phyloP scores from a whole-genome alignment of 2,113 vertebrate species.

The Mesoclemmys tuberculata region DNA sequence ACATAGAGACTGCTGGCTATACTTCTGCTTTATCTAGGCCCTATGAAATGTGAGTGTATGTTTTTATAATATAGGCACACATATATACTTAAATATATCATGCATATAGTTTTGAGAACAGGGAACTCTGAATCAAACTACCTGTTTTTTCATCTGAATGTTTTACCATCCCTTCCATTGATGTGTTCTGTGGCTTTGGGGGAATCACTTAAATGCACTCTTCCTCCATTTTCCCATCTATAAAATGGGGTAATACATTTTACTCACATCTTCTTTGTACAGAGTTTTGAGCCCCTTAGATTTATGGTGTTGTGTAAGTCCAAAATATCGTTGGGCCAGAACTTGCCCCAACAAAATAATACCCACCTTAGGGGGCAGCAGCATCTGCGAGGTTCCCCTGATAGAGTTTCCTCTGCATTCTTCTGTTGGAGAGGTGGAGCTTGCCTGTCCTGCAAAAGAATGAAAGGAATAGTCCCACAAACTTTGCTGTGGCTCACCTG shows the following conservation, averaged over 20 bases:
- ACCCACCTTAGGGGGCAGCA: not conserved
- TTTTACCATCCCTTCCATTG: not conserved
- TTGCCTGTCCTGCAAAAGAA: not conserved
- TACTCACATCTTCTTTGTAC: not conserved
- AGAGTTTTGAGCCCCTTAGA: not conserved
- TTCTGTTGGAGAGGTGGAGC: not conserved
- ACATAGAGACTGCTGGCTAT: constrained; percentile 24
- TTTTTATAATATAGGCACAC: not conserved
- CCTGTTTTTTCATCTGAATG: not conserved
- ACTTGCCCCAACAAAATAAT: not conserved
- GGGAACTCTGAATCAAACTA: not conserved
- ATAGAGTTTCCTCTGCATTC: not conserved
- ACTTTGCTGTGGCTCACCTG: not conserved
- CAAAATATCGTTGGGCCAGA: not conserved
- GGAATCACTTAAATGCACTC: not conserved
- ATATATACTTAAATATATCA: constrained; percentile 37
- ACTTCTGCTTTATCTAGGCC: constrained; percentile 25
- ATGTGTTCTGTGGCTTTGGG: not conserved
- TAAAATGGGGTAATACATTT: not conserved
- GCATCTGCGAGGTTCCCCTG: not conserved
- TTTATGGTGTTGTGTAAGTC: not conserved
- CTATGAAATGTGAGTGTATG: constrained; percentile 11
- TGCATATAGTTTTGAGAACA: not conserved
- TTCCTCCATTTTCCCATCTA: not conserved
- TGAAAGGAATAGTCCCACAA: not conserved